Evolutionary conservation across 2,113 vertebrate species (phyloP).

Genomic region (Smithornis capensis): DNA sequence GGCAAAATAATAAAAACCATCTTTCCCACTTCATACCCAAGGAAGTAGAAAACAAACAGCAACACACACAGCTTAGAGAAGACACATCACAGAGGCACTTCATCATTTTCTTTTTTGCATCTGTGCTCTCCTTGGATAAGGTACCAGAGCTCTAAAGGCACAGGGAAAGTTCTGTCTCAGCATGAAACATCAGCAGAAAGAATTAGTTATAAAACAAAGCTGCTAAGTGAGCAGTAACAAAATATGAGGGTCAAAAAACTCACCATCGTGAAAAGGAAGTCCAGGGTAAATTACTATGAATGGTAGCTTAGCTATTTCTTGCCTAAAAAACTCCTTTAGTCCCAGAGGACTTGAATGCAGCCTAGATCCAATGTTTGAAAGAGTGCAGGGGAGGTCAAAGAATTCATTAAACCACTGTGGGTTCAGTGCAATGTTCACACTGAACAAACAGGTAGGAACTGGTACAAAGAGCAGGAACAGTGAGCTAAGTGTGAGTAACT

Average conservation of each 20-base stretch:
- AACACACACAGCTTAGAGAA: background rate
- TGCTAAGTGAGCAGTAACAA: background rate
- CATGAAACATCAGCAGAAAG: background rate
- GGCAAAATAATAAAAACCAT: background rate
- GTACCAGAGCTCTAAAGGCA: background rate
- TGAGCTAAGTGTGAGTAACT: background rate
- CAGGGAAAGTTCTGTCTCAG: background rate
- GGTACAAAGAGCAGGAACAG: background rate
- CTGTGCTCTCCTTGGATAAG: background rate
- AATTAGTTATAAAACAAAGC: background rate
- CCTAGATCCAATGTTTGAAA: background rate
- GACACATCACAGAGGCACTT: background rate
- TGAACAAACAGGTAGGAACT: background rate
- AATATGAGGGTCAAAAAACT: background rate
- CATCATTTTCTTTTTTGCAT: background rate
- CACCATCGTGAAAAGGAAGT: background rate
- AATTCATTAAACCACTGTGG: background rate
- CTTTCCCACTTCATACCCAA: background rate
- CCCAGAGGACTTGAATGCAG: background rate
- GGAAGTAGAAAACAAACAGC: background rate
- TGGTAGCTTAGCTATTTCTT: background rate
- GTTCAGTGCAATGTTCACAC: fast-evolving
- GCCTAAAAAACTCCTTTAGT: background rate
- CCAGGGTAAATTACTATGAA: background rate
- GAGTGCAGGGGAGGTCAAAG: background rate